Conservation (phyloP, 2,113 vertebrate species). For the Psephotus haematonotus region DNA sequence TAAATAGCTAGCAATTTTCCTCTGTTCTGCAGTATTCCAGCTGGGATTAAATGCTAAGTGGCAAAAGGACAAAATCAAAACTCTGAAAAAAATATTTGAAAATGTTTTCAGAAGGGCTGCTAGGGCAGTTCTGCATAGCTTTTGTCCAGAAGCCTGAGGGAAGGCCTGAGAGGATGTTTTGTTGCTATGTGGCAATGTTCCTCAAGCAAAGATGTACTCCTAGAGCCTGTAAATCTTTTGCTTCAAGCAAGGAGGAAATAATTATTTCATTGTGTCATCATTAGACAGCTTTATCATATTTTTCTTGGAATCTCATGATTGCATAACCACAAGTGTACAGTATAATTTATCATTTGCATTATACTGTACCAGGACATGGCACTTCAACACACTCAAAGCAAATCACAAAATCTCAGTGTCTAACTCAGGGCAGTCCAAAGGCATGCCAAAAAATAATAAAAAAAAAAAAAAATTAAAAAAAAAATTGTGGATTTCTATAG, state of each 20-base stretch:
- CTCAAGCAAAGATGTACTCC: not conserved
- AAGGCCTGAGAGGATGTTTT: not conserved
- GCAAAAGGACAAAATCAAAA: not conserved
- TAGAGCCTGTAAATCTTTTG: not conserved
- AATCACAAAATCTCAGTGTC: not conserved
- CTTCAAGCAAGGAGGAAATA: slow-evolving; percentile 1
- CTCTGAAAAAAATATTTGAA: not conserved
- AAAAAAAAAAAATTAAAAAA: not conserved
- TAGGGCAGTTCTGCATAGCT: not conserved
- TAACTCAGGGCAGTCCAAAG: not conserved
- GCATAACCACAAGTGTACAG: not conserved
- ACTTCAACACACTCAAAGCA: not conserved
- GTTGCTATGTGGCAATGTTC: slow-evolving; percentile 46
- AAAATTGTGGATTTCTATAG: not conserved
- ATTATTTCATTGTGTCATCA: not conserved
- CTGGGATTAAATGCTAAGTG: slow-evolving; percentile 10
- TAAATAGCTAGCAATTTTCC: not conserved
- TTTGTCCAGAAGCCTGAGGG: not conserved
- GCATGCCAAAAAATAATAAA: not conserved
- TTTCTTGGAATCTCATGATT: not conserved
- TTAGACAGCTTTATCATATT: not conserved
- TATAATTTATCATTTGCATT: not conserved
- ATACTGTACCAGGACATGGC: not conserved
- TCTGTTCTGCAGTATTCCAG: not conserved
- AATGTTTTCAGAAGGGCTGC: not conserved